Evolutionary conservation across 92 coral and sea anemone genomes (phyloP).

Genomic region (Phenganax marumi): DNA sequence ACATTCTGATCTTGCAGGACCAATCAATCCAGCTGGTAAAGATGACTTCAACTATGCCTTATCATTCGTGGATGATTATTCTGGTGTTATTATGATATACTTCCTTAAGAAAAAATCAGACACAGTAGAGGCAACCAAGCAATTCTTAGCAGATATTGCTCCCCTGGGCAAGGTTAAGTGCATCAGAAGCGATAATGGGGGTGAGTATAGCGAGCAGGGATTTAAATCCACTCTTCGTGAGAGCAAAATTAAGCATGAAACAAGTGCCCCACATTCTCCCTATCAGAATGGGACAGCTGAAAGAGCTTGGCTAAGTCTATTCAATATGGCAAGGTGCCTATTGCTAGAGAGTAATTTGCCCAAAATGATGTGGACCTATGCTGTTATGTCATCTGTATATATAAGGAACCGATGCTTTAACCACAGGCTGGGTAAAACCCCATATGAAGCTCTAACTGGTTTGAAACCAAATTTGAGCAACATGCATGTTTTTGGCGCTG

Average conservation of each 20-base stretch:
- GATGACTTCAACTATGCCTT: slow-evolving; percentile 45
- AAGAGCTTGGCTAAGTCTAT: slow-evolving; percentile 41
- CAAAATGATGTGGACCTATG: slow-evolving; percentile 39
- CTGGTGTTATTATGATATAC: slow-evolving; percentile 44
- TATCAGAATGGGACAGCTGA: slow-evolving; percentile 47
- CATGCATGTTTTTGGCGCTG: slow-evolving; percentile 53
- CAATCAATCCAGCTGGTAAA: slow-evolving; percentile 50
- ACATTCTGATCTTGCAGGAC: slow-evolving; percentile 54
- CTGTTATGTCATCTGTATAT: slow-evolving; percentile 31
- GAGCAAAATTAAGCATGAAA: slow-evolving; percentile 42
- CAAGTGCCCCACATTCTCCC: slow-evolving; percentile 23
- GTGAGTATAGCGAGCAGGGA: slow-evolving; percentile 34
- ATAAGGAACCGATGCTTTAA: slow-evolving; percentile 31
- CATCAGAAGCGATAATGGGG: slow-evolving; percentile 43
- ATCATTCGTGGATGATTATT: slow-evolving; percentile 45
- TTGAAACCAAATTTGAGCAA: slow-evolving; percentile 26
- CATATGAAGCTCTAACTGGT: slow-evolving; percentile 52
- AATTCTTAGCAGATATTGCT: slow-evolving; percentile 36
- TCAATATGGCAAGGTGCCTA: slow-evolving; percentile 20
- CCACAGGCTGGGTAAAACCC: slow-evolving; percentile 42
- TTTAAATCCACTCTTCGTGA: slow-evolving; percentile 26
- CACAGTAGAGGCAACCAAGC: slow-evolving; percentile 48
- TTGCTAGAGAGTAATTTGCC: slow-evolving; percentile 43
- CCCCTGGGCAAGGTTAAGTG: slow-evolving; percentile 37
- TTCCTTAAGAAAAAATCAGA: slow-evolving; percentile 49